Percentiles rank a stretch among this genome's conserved stretches.
Evolutionary conservation across 2,888 invertebrate species (phyloP).

Genomic region (Zaprionus lineosus): DNA sequence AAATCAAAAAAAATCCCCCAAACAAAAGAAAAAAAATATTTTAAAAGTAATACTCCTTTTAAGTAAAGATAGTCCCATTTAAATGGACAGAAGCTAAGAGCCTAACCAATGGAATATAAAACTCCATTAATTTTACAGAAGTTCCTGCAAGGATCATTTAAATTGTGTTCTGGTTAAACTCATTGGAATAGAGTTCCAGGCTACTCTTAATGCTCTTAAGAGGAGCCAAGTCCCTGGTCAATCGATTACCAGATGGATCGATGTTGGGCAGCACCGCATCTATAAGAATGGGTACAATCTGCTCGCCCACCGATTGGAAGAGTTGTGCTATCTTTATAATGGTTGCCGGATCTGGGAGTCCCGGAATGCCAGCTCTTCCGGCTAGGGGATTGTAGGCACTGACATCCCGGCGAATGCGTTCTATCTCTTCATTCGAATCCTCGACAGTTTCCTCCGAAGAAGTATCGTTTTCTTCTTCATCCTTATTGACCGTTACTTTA

Average conservation of each 20-base stretch:
- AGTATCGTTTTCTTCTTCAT: constrained; percentile 60
- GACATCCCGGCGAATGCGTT: constrained; percentile 40
- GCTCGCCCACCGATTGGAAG: constrained; percentile 74
- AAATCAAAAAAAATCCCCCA: no score
- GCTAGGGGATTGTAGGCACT: constrained; percentile 1
- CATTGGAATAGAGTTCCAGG: constrained; percentile 31
- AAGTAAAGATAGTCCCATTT: no score
- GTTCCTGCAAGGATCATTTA: no score
- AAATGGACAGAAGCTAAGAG: no score
- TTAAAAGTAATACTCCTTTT: no score
- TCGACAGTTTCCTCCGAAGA: constrained; percentile 78
- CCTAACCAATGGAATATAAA: no score
- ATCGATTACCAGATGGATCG: constrained; percentile 51
- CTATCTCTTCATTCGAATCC: constrained; percentile 67
- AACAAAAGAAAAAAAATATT: no score
- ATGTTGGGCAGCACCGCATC: constrained; percentile 61
- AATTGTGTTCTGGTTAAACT: constrained; percentile 18
- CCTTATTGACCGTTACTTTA: constrained; percentile 18
- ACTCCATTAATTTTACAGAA: no score
- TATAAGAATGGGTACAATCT: constrained; percentile 76
- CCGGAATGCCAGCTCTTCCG: constrained; percentile 61
- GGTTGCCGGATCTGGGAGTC: constrained; percentile 78
- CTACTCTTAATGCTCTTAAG: constrained; percentile 52
- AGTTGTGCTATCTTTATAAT: constrained; percentile 79
- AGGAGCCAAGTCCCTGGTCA: constrained; percentile 46